phyloP scores from a whole-genome alignment of 2,888 invertebrate genomes.

The Dryomyza anilis region DNA sequence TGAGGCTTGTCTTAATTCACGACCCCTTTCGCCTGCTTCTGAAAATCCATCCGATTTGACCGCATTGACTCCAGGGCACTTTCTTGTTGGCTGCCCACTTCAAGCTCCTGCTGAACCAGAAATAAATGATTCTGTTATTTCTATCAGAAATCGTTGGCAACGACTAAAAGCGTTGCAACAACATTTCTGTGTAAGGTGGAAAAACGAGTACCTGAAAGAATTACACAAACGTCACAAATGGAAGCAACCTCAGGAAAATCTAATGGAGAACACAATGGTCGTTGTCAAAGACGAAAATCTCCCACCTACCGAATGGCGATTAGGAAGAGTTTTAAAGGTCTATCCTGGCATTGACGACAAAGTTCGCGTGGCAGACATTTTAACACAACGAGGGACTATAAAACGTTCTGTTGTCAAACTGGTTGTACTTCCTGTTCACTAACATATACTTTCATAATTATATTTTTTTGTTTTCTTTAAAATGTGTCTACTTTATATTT shows the following conservation, averaged over 20 bases:
- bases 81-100: constrained; percentile 16
- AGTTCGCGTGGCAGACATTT: constrained; percentile 11
- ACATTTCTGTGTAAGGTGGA: not conserved
- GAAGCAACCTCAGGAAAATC: not conserved
- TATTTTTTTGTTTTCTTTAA: not conserved
- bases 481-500: not conserved
- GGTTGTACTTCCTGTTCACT: not conserved
- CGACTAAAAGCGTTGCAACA: not conserved
- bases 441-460: not conserved
- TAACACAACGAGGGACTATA: not conserved
- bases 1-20: constrained; percentile 24
- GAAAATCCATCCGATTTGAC: constrained; percentile 19
- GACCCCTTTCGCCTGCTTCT: constrained; percentile 16
- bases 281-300: constrained; percentile 9
- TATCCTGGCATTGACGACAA: not conserved
- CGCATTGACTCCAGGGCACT: constrained; percentile 27
- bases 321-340: not conserved
- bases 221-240: constrained; percentile 2
- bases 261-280: not conserved
- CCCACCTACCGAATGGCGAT: constrained; percentile 9
- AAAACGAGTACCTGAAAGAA: constrained; percentile 2
- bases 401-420: constrained; percentile 1
- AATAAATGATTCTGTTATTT: not conserved
- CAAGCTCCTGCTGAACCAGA: constrained; percentile 3
- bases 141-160: not conserved